Evolutionary conservation across 2,888 invertebrate genomes (phyloP), one percentile per base, ranked within the genome.

Genomic region (Biston stratarius): DNA sequence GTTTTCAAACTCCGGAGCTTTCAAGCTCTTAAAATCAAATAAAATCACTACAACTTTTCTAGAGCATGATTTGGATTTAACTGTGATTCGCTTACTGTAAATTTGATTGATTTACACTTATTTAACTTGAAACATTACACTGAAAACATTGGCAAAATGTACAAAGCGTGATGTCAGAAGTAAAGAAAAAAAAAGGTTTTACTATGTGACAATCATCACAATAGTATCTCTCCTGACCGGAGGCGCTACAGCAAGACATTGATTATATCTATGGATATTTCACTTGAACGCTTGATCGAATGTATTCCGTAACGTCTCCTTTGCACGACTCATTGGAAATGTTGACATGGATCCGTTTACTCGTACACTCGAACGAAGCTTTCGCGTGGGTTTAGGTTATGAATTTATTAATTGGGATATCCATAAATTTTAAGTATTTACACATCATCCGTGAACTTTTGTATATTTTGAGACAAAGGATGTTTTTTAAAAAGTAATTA

Each of bases 231-330:
- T 40, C 42, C 45, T 33, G 40, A 45, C 48, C 57, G 14, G 36
- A 55, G 38, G 33, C 40, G 38, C 56, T 38, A 38, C 51, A 61
- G 47, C 49, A 45, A 47, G 44, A 38, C 38, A 5, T 38, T 38
- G 38, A 38, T 58, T 48, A 24, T 42, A 24, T 42, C 44, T 58
- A 7, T 53, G 62, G 40, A 59, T 67, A 58, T 63, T 59, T 59
- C 67, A 63, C 63, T 67, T 34, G 67, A 67, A 49, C 53, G 59
- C 33, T 59, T 67, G 59, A 59, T 67, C 59, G 55, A 59, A 67
- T 63, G 62, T 65, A 61, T 56, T 49, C 53, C 34, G 14, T 53
- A 55, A 61, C 61, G 48, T 53, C 55, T 62, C 38, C 62, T 62
- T 67, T 59, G 62, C 67, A 63, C 55, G 55, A 36, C 44, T 49